These are phyloP conservation scores for Dicaeum eximium DNA, from an alignment of 2,113 vertebrate genomes.

Conservation along the genomic window DNA sequence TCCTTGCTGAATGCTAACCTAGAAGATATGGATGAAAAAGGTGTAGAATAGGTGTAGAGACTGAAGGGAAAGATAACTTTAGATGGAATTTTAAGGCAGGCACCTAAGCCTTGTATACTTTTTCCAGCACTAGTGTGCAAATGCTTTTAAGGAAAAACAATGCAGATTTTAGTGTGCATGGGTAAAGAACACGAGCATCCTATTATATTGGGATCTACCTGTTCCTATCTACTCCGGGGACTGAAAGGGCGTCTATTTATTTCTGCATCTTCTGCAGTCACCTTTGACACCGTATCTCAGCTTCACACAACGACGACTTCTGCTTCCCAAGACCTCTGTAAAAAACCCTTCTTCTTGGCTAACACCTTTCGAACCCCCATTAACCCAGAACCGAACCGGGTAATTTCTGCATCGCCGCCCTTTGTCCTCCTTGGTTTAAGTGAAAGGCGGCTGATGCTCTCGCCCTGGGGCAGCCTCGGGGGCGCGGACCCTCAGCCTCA, in stretches of 20 bases:
- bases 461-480: rapidly evolving
- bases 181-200: not conserved
- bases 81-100: not conserved
- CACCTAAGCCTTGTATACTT: not conserved
- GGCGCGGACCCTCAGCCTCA: rapidly evolving
- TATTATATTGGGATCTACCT: not conserved
- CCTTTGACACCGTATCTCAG: not conserved
- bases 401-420: rapidly evolving
- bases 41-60: not conserved
- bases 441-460: rapidly evolving
- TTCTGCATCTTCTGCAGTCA: not conserved
- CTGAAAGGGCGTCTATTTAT: not conserved
- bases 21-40: not conserved
- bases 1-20: not conserved
- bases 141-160: not conserved
- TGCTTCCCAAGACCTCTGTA: not conserved
- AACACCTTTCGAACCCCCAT: not conserved
- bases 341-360: not conserved
- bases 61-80: not conserved
- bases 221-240: not conserved
- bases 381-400: not conserved
- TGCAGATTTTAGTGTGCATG: not conserved
- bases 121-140: not conserved
- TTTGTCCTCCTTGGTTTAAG: not conserved
- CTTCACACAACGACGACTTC: not conserved